Evolutionary conservation across 1,140 invertebrate species (phyloP).

Genomic region (Gryon sp.): DNA sequence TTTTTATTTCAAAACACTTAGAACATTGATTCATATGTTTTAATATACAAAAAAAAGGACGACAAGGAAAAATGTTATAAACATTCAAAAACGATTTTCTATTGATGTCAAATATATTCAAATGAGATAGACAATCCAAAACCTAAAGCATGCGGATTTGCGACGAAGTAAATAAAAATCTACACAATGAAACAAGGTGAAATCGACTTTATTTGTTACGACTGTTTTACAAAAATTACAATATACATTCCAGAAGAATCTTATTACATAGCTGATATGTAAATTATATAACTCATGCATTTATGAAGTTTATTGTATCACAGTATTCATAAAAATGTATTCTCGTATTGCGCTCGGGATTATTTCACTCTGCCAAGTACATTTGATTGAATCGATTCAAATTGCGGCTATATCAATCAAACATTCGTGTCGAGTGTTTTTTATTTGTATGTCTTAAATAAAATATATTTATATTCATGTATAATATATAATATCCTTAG

Average conservation of each 20-base stretch:
- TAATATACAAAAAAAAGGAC: too few relatives aligned
- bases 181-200: constrained; percentile 15
- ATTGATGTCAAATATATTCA: not conserved
- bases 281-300: constrained; percentile 40
- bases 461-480: too few relatives aligned
- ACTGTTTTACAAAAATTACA: constrained; percentile 36
- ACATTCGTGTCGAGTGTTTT: too few relatives aligned
- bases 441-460: too few relatives aligned
- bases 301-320: constrained; percentile 39
- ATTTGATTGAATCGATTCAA: not conserved
- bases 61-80: too few relatives aligned
- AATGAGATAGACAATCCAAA: not conserved
- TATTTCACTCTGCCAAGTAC: too few relatives aligned
- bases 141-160: constrained; percentile 4
- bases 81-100: not conserved
- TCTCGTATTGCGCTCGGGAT: not conserved
- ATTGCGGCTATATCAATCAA: too few relatives aligned
- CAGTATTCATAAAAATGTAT: constrained; percentile 18
- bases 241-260: constrained; percentile 13
- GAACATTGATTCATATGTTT: too few relatives aligned
- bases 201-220: constrained; percentile 22
- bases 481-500: too few relatives aligned
- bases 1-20: too few relatives aligned
- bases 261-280: constrained; percentile 29
- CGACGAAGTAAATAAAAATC: constrained; percentile 18